These are phyloP conservation scores for Bostrychus sinensis DNA, from an alignment of 2,113 vertebrate genomes.

Conservation along the genomic window DNA sequence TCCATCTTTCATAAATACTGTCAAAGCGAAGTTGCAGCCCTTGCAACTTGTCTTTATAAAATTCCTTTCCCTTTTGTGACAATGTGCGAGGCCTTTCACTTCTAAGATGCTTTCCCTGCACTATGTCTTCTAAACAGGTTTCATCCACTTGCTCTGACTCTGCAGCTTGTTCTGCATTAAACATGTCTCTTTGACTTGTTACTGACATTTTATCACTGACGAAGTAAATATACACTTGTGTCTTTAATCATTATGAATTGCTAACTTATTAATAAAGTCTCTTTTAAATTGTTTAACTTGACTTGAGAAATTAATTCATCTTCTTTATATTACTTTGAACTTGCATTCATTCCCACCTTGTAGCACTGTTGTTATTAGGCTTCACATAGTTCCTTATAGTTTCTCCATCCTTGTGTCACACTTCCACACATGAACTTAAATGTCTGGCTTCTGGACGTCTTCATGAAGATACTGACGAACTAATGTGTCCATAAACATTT, in stretches of 20 bases:
- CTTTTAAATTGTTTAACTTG: background rate
- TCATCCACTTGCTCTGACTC: background rate
- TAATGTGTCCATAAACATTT: background rate
- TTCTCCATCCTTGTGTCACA: background rate
- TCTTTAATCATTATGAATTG: background rate
- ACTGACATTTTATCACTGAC: background rate
- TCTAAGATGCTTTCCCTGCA: background rate
- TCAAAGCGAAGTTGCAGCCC: background rate
- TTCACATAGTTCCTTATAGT: conserved; percentile 1
- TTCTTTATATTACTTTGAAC: background rate
- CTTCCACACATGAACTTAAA: background rate
- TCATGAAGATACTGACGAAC: background rate
- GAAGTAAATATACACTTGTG: background rate
- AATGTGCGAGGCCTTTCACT: conserved; percentile 9
- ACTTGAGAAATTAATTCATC: background rate
- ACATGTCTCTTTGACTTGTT: background rate
- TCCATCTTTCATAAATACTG: conserved; percentile 15
- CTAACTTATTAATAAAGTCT: background rate
- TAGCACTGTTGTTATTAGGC: background rate
- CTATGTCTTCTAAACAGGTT: background rate
- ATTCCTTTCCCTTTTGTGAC: conserved; percentile 13
- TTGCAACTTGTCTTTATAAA: background rate
- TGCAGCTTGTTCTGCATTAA: background rate
- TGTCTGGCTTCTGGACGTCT: background rate
- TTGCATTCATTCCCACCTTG: background rate